phyloP scores from a whole-genome alignment of 2,797 vertebrate genomes.

The Acrossocheilus fasciatus region DNA sequence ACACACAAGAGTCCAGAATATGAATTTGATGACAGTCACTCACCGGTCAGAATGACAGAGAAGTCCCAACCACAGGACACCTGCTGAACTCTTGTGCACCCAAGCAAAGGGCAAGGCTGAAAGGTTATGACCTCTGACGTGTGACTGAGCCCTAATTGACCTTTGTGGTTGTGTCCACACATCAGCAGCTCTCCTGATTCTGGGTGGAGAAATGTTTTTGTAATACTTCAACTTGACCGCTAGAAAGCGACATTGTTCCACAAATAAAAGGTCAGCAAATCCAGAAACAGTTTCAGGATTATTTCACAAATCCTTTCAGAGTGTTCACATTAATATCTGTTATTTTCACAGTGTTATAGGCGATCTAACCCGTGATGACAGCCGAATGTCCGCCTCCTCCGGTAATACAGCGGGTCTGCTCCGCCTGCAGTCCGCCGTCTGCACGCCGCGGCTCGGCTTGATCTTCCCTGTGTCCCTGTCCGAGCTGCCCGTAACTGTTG shows the following conservation, averaged over 20 bases:
- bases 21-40: slow-evolving; percentile 46
- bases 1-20: not conserved
- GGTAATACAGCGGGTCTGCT: slow-evolving; percentile 69
- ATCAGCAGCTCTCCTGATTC: slow-evolving; percentile 84
- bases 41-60: slow-evolving; percentile 87
- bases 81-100: slow-evolving; percentile 72
- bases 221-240: slow-evolving; percentile 12
- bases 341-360: not conserved
- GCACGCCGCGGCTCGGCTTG: slow-evolving; percentile 74
- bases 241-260: slow-evolving; percentile 34
- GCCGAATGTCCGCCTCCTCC: slow-evolving; percentile 92
- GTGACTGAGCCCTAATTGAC: slow-evolving; percentile 90
- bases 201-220: slow-evolving; percentile 62
- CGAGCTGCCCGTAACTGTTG: slow-evolving; percentile 94
- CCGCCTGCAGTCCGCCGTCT: slow-evolving; percentile 63
- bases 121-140: slow-evolving; percentile 77
- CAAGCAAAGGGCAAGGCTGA: slow-evolving; percentile 76
- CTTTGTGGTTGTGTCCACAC: slow-evolving; percentile 90
- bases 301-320: not conserved
- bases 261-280: not conserved
- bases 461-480: slow-evolving; percentile 87
- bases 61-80: slow-evolving; percentile 97
- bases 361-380: slow-evolving; percentile 81
- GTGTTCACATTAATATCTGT: not conserved
- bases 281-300: not conserved